A percentile compares a stretch with the other conserved stretches of the same genome.
These are phyloP conservation scores for Abrostola triplasia DNA, from an alignment of 2,888 invertebrate genomes.

Conservation along the genomic window DNA sequence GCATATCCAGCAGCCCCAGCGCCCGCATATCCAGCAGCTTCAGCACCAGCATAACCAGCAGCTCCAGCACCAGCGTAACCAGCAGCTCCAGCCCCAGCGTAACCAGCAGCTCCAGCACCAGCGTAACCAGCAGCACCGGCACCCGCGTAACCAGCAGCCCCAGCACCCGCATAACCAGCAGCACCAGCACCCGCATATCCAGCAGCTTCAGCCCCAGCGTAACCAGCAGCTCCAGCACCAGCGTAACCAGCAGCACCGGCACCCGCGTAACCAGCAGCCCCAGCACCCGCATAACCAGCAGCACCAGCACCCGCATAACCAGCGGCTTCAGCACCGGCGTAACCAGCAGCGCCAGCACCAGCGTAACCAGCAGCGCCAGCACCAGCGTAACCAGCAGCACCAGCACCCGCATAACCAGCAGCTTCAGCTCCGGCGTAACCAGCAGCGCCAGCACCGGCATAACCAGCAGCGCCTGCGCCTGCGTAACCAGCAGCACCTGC, in stretches of 20 bases:
- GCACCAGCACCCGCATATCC: neutral
- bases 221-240: neutral
- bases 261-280: conserved; percentile 1
- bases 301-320: conserved; percentile 2
- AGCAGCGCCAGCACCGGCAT: neutral
- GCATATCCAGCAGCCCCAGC: neutral
- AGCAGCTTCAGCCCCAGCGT: neutral
- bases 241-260: neutral
- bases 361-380: neutral
- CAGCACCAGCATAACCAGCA: neutral
- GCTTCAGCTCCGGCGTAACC: neutral
- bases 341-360: neutral
- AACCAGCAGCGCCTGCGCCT: neutral
- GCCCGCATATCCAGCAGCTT: neutral
- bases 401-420: neutral
- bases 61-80: neutral
- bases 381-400: neutral
- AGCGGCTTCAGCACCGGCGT: neutral
- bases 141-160: neutral
- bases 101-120: conserved; percentile 1
- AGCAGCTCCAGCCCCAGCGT: neutral
- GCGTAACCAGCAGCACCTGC: neutral
- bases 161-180: neutral
- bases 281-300: conserved; percentile 1
- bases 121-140: neutral